These are phyloP conservation scores for Tragulus kanchil DNA, from an alignment of 2,113 vertebrate species.

Conservation along the genomic window DNA sequence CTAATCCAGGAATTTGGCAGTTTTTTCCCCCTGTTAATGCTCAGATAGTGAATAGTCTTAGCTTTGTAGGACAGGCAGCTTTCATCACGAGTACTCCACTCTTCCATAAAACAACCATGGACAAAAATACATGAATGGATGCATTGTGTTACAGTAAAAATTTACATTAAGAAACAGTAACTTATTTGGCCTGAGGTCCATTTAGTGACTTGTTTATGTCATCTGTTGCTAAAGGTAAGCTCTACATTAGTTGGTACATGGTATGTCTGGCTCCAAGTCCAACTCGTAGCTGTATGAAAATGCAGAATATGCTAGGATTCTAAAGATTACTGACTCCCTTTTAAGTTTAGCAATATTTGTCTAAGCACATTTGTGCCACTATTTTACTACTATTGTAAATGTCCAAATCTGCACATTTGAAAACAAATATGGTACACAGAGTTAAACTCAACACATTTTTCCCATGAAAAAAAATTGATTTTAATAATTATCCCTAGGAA, in stretches of 20 bases:
- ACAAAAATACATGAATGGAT: not conserved
- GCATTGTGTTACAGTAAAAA: not conserved
- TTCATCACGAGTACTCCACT: not conserved
- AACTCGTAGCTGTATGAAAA: slow-evolving; percentile 20
- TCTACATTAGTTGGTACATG: not conserved
- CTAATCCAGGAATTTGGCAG: not conserved
- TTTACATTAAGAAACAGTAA: not conserved
- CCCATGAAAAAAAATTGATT: not conserved
- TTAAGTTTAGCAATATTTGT: slow-evolving; percentile 17
- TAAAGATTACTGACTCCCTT: slow-evolving; percentile 10
- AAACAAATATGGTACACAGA: not conserved
- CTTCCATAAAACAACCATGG: not conserved
- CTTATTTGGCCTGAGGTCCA: not conserved
- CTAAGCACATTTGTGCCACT: not conserved
- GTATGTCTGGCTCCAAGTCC: not conserved
- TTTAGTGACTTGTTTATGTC: not conserved
- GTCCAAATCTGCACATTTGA: not conserved
- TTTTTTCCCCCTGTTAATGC: not conserved
- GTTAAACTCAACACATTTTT: not conserved
- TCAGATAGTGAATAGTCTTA: not conserved
- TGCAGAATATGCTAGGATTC: not conserved
- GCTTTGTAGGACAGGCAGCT: not conserved
- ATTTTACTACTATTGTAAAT: slow-evolving; percentile 7
- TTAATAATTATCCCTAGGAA: not conserved
- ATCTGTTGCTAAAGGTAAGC: slow-evolving; percentile 23